Percentiles rank a stretch among this genome's conserved stretches.
Conservation (phyloP, 2,113 vertebrate species). For the Caloenas nicobarica region DNA sequence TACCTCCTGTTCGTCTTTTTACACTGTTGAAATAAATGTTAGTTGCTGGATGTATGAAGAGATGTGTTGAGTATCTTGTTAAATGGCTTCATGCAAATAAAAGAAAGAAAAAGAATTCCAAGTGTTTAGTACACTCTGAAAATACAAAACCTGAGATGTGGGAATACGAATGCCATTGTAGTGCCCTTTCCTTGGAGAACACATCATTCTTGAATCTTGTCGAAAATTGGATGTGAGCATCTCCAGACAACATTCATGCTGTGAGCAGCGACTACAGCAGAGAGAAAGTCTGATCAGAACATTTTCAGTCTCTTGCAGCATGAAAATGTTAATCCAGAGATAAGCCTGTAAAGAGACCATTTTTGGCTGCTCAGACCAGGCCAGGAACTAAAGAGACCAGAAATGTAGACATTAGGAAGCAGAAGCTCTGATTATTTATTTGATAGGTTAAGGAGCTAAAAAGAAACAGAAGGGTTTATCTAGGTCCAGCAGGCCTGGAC, state of each 20-base stretch:
- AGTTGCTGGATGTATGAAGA: background rate
- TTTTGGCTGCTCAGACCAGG: background rate
- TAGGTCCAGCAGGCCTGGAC: background rate
- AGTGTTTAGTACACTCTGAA: background rate
- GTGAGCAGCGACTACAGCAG: background rate
- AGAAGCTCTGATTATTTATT: background rate
- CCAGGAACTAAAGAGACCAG: background rate
- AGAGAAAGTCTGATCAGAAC: background rate
- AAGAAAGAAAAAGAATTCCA: background rate
- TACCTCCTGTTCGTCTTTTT: background rate
- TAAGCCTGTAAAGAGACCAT: background rate
- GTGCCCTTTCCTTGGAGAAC: background rate
- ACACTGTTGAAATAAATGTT: background rate
- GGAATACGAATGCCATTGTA: background rate
- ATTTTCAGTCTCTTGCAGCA: background rate
- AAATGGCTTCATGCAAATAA: background rate
- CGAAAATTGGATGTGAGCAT: fast-evolving
- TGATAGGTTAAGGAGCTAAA: background rate
- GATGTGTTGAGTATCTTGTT: background rate
- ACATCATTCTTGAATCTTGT: background rate
- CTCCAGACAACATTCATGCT: background rate
- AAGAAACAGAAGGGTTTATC: background rate
- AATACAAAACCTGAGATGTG: background rate
- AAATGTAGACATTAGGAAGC: background rate
- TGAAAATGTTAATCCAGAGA: background rate